Evolutionary conservation across 2,888 invertebrate species (phyloP), one percentile per base, ranked within the genome.

Genomic region (Stenodera caucasica): DNA sequence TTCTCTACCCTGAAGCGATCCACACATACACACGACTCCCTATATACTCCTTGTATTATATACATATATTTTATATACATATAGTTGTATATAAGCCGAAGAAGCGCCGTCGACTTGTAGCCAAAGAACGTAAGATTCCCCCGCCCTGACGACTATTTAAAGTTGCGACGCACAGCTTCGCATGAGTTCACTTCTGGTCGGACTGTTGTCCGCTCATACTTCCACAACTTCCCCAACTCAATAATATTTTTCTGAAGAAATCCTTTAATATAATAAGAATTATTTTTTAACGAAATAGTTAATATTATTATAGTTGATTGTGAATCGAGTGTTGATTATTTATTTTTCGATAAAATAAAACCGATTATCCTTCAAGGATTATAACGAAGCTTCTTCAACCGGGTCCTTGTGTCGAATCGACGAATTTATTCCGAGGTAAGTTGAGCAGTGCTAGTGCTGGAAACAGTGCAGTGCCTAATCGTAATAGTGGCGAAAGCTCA

Each of bases 121-220:
- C 83, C 84, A 83, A 83, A 84, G 86, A 85, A 85, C 85, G 68
- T 81, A 45, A 81, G 77, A 81, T 81, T 83, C 83, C 84, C 83
- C 84, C 84, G 84, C 84, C 81, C 81, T 79, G 78, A 77, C 79
- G 79, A 82, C 82, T 84, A 84, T 84, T 84, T 84, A 84, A 84
- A 84, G 82, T 83, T 82, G 82, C 81, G 82, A 80, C 82, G 81
- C 82, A 78, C 80, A 81, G 82, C 83, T 82, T 81, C 82, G 82
- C 83, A 82, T 82, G 84, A 84, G 84, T 84, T 84, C 82, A 83
- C 81, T 83, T 82, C 83, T 82, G 82, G 82, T 81, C 82, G 82
- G 75, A 74, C 71, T 70, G 69, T 66, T 66, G 67, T 73, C 66
- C 67, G 61, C 63, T 61, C 63, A 72, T 69, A 70, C 75, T 75